phyloP scores from a whole-genome alignment of 1,140 invertebrate species.

The Eciton burchellii region DNA sequence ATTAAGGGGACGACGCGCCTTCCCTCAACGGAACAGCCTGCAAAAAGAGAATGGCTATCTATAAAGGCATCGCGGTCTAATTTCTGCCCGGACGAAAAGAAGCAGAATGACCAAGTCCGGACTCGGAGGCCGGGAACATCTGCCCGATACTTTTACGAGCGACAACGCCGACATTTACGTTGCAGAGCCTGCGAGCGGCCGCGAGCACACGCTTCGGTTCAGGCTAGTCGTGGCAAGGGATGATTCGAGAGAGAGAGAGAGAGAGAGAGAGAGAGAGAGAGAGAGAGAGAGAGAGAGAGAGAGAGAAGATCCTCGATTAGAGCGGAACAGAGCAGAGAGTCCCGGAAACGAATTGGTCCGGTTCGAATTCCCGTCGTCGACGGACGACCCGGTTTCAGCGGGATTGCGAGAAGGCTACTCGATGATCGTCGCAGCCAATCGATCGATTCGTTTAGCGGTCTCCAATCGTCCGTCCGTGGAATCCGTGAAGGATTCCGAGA shows the following conservation, averaged over 20 bases:
- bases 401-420: not conserved
- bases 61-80: not conserved
- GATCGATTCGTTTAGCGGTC: not conserved
- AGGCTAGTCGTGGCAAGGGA: not conserved
- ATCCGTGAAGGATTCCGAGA: conserved; percentile 24
- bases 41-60: not conserved
- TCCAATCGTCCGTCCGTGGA: conserved; percentile 13
- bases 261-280: no score
- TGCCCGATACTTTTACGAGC: not conserved
- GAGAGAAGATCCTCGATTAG: no score
- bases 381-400: no score
- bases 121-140: not conserved
- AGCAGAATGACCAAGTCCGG: not conserved
- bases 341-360: no score
- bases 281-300: no score
- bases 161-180: not conserved
- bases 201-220: not conserved
- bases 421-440: conserved; percentile 4
- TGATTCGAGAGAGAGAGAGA: no score
- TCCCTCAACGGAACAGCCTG: not conserved
- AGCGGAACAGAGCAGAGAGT: no score
- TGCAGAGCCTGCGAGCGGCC: not conserved
- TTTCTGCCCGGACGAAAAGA: no score
- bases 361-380: not conserved
- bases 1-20: not conserved